Evolutionary conservation across 2,113 vertebrate species (phyloP), one percentile per base, ranked within the genome.

Genomic region (Sturnus vulgaris): DNA sequence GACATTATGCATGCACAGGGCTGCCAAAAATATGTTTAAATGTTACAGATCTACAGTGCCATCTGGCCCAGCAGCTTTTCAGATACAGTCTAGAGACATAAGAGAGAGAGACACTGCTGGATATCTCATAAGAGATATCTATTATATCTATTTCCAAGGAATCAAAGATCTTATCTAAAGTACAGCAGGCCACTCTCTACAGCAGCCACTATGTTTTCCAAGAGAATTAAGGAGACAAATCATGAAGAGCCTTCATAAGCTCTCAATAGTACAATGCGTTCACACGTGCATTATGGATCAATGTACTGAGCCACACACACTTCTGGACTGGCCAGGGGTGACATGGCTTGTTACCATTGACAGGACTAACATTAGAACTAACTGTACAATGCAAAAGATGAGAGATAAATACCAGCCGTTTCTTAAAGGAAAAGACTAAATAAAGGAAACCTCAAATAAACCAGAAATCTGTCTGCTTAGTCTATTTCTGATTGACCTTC

Each of bases 1-100:
- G 60, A 90, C 92, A 94, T 88, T 92, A 93, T 90, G 82, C 64
- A 94, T 92, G 86, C 69, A 68, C 72, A 68, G 64, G 72, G 56
- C 72, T 94, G 95, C 93, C 94, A 94, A 95, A 95, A 96, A 94
- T 92, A 80, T 86, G 88, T 90, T 97, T 83, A 83, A 96, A 94
- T 83, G 76, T 86, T 96, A 91, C 75, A 83, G 78, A 95, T 90
- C 87, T 90, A 90, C 90, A 70, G 71, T 90, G 87, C 92, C 95
- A 97, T 95, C 93, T 96, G 94, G 91, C 84, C 90, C 94, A 91
- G 85, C 90, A 96, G 91, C 90, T 93, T 90, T 86, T 94, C 84
- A 90, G 85, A 94, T 77, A 44, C 23, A 88, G 71, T 77, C 82
- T 94, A 63, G 90, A 93, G 87, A 90, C 76, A 78, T 19, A 65